Conservation (phyloP, 2,888 invertebrate species). For the Blomia tropicalis region DNA sequence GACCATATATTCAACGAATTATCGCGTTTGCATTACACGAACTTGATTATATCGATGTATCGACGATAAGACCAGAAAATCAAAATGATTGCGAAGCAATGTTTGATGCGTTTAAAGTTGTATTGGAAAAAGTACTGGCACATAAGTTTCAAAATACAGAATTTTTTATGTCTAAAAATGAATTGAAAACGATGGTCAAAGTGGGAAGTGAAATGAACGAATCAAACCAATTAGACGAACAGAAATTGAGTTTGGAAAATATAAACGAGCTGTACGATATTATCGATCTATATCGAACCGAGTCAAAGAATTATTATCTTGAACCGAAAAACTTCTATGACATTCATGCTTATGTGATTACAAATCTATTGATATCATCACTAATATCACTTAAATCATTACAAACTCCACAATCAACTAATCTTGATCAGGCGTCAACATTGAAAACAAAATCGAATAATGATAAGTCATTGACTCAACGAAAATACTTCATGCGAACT, state of each 20-base stretch:
- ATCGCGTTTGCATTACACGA: slow-evolving; percentile 47
- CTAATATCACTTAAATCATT: slow-evolving; percentile 17
- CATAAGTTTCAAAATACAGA: slow-evolving; percentile 6
- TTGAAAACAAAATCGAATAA: neutral
- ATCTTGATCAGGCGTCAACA: too few relatives aligned
- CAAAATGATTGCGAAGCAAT: slow-evolving; percentile 22
- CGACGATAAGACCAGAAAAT: slow-evolving; percentile 27
- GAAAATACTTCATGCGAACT: neutral
- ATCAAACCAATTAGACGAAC: too few relatives aligned
- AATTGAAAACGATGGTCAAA: neutral
- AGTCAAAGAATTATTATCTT: slow-evolving; percentile 28
- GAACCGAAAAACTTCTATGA: slow-evolving; percentile 40
- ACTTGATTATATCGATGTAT: slow-evolving; percentile 39
- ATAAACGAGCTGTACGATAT: neutral
- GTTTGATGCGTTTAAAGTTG: neutral
- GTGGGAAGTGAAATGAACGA: neutral
- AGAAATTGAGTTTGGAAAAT: slow-evolving; percentile 8
- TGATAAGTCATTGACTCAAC: neutral
- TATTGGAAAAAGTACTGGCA: neutral
- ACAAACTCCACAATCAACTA: too few relatives aligned
- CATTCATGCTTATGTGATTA: slow-evolving; percentile 43
- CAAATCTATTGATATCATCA: slow-evolving; percentile 39
- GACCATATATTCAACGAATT: slow-evolving; percentile 44
- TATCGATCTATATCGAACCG: neutral
- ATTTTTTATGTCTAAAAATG: neutral